Conservation (phyloP, 2,113 vertebrate species). For the Odontophorus gujanensis region DNA sequence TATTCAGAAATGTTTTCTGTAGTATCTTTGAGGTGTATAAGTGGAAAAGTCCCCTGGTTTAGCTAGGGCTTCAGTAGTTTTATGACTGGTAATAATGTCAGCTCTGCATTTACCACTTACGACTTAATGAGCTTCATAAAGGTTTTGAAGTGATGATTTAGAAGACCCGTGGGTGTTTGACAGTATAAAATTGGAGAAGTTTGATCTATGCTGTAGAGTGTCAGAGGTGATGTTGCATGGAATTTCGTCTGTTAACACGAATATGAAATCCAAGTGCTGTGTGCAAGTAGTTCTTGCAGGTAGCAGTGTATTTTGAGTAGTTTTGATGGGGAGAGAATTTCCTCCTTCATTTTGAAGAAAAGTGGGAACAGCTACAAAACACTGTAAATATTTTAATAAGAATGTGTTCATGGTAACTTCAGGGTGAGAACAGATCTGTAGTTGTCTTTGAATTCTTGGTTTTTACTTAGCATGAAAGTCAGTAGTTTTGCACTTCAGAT, state of each 20-base stretch:
- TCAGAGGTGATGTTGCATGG: background rate
- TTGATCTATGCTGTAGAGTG: background rate
- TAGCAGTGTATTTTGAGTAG: background rate
- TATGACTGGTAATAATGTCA: background rate
- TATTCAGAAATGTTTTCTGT: background rate
- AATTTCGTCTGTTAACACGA: background rate
- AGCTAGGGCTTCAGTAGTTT: background rate
- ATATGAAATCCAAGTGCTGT: rapidly evolving
- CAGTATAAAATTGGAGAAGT: background rate
- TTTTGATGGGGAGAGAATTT: background rate
- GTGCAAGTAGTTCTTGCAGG: background rate
- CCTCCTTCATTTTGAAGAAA: background rate
- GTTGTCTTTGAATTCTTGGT: background rate
- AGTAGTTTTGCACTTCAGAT: background rate
- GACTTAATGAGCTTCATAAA: background rate
- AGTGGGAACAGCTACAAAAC: background rate
- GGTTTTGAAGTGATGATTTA: background rate
- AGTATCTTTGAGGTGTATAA: background rate
- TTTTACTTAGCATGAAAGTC: background rate
- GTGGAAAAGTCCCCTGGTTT: background rate
- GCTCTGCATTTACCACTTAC: background rate
- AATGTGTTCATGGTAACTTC: rapidly evolving
- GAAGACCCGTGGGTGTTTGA: background rate
- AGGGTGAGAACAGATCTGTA: background rate
- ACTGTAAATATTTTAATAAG: background rate